Percentiles rank a stretch among this genome's conserved stretches.
phyloP scores from a whole-genome alignment of 2,797 vertebrate species.

The Loris lydekkerianus region DNA sequence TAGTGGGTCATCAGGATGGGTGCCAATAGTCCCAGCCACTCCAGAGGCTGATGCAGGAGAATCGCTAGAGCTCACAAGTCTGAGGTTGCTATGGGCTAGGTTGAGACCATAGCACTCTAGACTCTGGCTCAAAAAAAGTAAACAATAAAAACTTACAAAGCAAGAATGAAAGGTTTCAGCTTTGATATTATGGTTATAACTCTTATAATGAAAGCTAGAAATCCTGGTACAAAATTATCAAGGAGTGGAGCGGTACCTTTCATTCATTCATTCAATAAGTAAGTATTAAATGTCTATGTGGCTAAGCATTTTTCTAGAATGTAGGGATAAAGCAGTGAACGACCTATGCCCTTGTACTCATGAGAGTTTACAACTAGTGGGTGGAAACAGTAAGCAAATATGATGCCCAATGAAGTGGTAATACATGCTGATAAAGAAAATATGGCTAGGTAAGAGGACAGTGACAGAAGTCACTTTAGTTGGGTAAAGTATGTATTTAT shows the following conservation, averaged over 20 bases:
- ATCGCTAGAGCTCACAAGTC: too few species aligned
- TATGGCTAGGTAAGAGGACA: background rate
- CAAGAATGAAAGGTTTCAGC: background rate
- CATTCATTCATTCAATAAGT: background rate
- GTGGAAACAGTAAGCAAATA: background rate
- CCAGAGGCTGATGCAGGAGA: too few species aligned
- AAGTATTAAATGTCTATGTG: background rate
- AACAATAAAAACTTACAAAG: background rate
- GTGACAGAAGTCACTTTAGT: background rate
- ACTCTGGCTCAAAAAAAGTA: too few species aligned
- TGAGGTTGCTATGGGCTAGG: too few species aligned
- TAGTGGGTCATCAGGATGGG: too few species aligned
- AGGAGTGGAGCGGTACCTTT: background rate
- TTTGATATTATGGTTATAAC: background rate
- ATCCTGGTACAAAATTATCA: background rate
- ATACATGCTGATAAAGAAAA: slow-evolving; percentile 13
- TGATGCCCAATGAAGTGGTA: background rate
- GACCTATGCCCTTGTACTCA: background rate
- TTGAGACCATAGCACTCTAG: too few species aligned
- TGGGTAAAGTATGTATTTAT: background rate
- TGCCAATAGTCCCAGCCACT: too few species aligned
- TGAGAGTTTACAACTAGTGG: background rate
- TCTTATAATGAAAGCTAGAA: background rate
- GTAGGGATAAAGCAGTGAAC: background rate
- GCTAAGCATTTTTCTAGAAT: slow-evolving; percentile 10